Base-by-base conservation (phyloP, 1,140 invertebrate genomes). In the Vanessa tameamea region DNA sequence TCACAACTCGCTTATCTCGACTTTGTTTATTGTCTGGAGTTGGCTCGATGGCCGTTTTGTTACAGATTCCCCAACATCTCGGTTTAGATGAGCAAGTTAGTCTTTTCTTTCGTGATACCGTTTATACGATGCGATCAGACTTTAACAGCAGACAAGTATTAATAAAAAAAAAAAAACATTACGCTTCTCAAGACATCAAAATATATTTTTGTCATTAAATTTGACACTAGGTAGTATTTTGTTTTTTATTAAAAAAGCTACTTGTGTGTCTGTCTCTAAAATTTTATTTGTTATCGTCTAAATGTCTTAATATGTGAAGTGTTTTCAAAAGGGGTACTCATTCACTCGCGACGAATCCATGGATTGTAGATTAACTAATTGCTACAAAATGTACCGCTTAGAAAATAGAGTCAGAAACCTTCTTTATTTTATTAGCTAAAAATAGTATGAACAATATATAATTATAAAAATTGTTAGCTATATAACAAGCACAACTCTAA, bases 11-110 rank as follows among this genome's bases (percentile, higher is more conserved):
- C 84, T 91, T 91, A 92, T 91, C 89, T 87, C 81, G 75, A 82
- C 83, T 82, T 75, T 89, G 88, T 89, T 90, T 90, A 92, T 91
- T 92, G 90, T 90, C 87, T 86, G 83, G 84, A 90, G 82, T 90
- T 90, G 77, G 83, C 81, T 81, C 79, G 85, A 85, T 88, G 82
- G 86, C 81, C 82, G 86, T 86, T 89, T 89, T 88, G 88, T 90
- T 87, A 78, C 82, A 82, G 83, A 84, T 87, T 86, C 81, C 80
- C 82, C 82, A 83, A 78, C 83, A 84, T 87, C 82, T 87, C 81
- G 79, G 75, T 87, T 87, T 87, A 86, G 84, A 87, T 87, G 88
- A 92, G 78, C 79, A 87, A 90, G 80, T 92, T 88, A 75, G 73
- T 83, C 80, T 77, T 79, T 83, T 83, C 78, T 79, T 86, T 75